A percentile compares a stretch with the other conserved stretches of the same genome.
These are phyloP conservation scores for Siderastrea radians DNA, from an alignment of 92 coral and sea anemone species.

Conservation along the genomic window DNA sequence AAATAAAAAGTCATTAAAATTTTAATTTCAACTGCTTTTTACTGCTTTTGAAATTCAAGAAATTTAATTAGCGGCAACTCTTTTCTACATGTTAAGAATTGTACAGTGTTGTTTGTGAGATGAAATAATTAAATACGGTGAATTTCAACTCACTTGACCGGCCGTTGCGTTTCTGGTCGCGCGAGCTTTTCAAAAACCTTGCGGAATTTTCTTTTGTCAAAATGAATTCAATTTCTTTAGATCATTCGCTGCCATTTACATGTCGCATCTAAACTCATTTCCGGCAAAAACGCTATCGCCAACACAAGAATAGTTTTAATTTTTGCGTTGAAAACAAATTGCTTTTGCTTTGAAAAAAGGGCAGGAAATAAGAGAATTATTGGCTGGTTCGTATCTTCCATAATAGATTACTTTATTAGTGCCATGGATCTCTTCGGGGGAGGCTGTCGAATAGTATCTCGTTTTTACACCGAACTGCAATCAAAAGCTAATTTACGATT, in stretches of 20 bases:
- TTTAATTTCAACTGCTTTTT: constrained; percentile 33
- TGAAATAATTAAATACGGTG: neutral
- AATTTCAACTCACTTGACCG: neutral
- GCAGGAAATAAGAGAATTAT: constrained; percentile 30
- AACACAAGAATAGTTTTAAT: constrained; percentile 25
- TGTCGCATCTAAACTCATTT: constrained; percentile 28
- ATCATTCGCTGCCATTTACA: constrained; percentile 34
- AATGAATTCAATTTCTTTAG: constrained; percentile 13
- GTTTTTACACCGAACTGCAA: constrained; percentile 34
- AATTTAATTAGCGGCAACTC: constrained; percentile 43
- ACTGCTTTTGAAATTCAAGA: constrained; percentile 15
- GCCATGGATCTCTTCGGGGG: constrained; percentile 12
- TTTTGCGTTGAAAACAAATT: constrained; percentile 37
- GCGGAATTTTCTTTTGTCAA: neutral
- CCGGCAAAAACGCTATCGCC: constrained; percentile 22
- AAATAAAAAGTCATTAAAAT: constrained; percentile 48
- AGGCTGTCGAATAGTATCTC: constrained; percentile 4
- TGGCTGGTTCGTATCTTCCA: constrained; percentile 28
- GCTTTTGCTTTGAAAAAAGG: constrained; percentile 14
- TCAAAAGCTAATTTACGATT: constrained; percentile 47
- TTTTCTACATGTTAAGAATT: constrained; percentile 1
- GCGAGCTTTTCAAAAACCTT: neutral
- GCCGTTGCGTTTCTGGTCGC: neutral
- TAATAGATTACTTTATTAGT: constrained; percentile 28
- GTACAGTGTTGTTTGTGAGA: neutral